phyloP scores from a whole-genome alignment of 1,140 invertebrate genomes.

The Arion vulgaris region DNA sequence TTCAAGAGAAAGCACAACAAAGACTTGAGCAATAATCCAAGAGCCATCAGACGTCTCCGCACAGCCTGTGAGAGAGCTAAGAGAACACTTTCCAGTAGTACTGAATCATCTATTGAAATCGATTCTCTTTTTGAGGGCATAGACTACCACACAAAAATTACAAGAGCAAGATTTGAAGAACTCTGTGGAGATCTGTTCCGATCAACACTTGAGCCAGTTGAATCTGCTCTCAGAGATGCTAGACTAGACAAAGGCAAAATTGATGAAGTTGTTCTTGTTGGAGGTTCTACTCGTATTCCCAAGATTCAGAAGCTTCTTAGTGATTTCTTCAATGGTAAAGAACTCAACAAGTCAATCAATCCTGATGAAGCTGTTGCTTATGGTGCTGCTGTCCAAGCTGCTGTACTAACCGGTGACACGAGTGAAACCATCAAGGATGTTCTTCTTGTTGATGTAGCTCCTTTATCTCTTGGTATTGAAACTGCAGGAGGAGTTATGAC shows the following conservation, averaged over 20 bases:
- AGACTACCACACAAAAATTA: slow-evolving; percentile 96
- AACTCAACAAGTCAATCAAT: no score
- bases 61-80: slow-evolving; percentile 97
- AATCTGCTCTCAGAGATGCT: slow-evolving; percentile 93
- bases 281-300: slow-evolving; percentile 76
- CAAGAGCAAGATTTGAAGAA: slow-evolving; percentile 81
- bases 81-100: slow-evolving; percentile 92
- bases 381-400: slow-evolving; percentile 78
- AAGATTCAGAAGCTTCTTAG: slow-evolving; percentile 96
- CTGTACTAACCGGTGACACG: no score
- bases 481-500: slow-evolving; percentile 80
- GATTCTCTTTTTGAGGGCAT: slow-evolving; percentile 75
- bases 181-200: slow-evolving; percentile 91
- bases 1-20: slow-evolving; percentile 98
- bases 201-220: slow-evolving; percentile 93
- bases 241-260: slow-evolving; percentile 95
- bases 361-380: slow-evolving; percentile 72
- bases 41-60: slow-evolving; percentile 90
- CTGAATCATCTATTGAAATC: slow-evolving; percentile 85
- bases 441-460: slow-evolving; percentile 65
- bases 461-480: slow-evolving; percentile 64
- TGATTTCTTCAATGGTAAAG: slow-evolving; percentile 80
- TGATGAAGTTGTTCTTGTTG: slow-evolving; percentile 96
- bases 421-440: slow-evolving; percentile 63
- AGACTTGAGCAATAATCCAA: slow-evolving; percentile 90